Conservation (phyloP, 2,113 vertebrate genomes). For the Mesitornis unicolor region DNA sequence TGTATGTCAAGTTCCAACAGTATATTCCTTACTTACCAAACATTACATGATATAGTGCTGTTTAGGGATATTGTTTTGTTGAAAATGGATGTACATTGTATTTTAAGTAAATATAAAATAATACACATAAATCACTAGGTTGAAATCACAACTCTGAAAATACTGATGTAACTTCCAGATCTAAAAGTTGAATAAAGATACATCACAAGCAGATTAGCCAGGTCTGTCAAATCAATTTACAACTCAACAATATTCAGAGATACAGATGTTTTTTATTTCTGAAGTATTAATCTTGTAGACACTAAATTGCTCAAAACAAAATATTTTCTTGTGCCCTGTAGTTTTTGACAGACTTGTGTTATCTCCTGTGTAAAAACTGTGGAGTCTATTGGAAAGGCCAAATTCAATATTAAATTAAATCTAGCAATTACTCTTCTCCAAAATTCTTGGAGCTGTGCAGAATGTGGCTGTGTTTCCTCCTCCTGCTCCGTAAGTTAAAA, state of each 20-base stretch:
- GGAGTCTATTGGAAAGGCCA: not conserved
- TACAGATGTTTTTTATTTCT: constrained; percentile 16
- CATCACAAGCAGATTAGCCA: not conserved
- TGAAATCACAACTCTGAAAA: not conserved
- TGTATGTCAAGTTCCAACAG: not conserved
- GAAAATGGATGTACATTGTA: rapidly evolving
- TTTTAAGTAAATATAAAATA: not conserved
- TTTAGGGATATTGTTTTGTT: not conserved
- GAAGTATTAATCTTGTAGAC: not conserved
- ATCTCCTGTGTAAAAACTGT: not conserved
- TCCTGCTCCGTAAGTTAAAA: not conserved
- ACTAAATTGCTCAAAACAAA: not conserved
- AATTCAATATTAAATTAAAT: not conserved
- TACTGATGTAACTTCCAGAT: not conserved
- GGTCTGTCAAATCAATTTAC: not conserved
- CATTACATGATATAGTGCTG: not conserved
- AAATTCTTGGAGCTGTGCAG: not conserved
- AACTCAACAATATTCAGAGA: not conserved
- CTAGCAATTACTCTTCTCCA: not conserved
- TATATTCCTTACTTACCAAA: not conserved
- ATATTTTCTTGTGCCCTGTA: not conserved
- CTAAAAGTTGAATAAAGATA: not conserved
- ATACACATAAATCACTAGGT: not conserved
- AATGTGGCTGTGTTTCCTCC: not conserved
- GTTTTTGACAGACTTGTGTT: not conserved